phyloP scores from a whole-genome alignment of 2,888 invertebrate genomes.

The Smittia sp. region DNA sequence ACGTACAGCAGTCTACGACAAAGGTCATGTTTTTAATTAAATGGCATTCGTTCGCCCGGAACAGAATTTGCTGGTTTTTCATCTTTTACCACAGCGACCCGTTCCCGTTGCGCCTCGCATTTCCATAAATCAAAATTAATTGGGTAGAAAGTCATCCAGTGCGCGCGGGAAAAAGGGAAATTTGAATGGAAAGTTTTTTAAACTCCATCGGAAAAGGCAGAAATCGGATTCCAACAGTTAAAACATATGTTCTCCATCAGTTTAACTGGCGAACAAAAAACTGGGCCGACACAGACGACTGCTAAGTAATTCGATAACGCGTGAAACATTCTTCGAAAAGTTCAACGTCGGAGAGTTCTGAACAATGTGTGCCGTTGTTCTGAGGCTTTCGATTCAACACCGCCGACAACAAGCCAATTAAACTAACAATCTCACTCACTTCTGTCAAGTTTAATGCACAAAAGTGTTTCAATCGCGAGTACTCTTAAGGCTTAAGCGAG shows the following conservation, averaged over 20 bases:
- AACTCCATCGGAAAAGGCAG: neutral
- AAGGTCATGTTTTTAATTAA: conserved; percentile 41
- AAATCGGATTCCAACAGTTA: conserved; percentile 10
- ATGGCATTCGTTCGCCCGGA: conserved; percentile 33
- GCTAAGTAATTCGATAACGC: conserved; percentile 37
- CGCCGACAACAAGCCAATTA: too few species aligned
- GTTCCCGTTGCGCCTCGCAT: neutral
- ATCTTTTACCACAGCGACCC: neutral
- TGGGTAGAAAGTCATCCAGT: conserved; percentile 36
- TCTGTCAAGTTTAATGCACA: too few species aligned
- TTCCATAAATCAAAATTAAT: conserved; percentile 41
- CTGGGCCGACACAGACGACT: neutral
- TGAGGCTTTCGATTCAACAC: too few species aligned
- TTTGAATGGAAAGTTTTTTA: conserved; percentile 7
- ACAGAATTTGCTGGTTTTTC: conserved; percentile 7
- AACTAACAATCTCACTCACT: too few species aligned
- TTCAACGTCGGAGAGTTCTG: conserved; percentile 1
- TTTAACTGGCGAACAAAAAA: neutral
- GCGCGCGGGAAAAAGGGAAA: neutral
- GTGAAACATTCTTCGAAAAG: conserved; percentile 7
- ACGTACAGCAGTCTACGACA: neutral
- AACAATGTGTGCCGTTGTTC: neutral
- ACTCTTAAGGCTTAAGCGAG: too few species aligned
- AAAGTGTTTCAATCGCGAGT: too few species aligned
- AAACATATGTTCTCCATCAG: conserved; percentile 39